Base-by-base conservation (phyloP, 1,140 invertebrate species). In the Hydropsyche tenuis region DNA sequence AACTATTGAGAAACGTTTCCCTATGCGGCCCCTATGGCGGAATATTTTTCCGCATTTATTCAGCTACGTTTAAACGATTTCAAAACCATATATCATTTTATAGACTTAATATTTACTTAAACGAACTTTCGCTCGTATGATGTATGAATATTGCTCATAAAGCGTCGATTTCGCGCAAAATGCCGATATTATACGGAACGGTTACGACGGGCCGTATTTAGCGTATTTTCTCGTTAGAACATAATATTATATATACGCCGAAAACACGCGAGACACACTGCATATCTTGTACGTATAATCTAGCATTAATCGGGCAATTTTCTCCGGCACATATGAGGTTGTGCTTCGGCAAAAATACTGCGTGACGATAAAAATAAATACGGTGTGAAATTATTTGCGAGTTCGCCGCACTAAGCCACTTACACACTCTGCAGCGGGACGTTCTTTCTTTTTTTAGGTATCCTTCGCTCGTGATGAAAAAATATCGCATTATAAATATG, bases 401-500 rank as follows among this genome's bases (percentile, higher is more conserved):
- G 56, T 60, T 25, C 56, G 56, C 56, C 56, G 56, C 12, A 23
- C 56, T 60, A 60, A 60, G 56, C 22, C 56, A 42, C 27, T 63
- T 30, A 23, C 30, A n/a, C n/a, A n/a, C n/a, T n/a, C n/a, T n/a
- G n/a, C 64, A 12, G 5, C 64, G 43, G 16, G 12, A 5, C 6
- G 37, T 30, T 3, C 20, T 30, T 11, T 66, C 37, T 11, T 7
- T 18, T n/a, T n/a, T n/a, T 66, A 30, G 45, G 18, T 12, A 23
- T 68, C 18, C 6, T 42, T 20, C 42, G 27, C 4, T 1, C 9
- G 12, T 22, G 18, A 45, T 30, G 51, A 60, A 30, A 72, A 63
- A 74, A 74, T 72, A 77, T 74, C 63, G 73, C 48, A 77, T 77
- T 77, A 77, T 74, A 74, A 77, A 72, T 72, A 71, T 72, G 46